Evolutionary conservation across 2,113 vertebrate species (phyloP).

Genomic region (Phylloscopus trochilus): DNA sequence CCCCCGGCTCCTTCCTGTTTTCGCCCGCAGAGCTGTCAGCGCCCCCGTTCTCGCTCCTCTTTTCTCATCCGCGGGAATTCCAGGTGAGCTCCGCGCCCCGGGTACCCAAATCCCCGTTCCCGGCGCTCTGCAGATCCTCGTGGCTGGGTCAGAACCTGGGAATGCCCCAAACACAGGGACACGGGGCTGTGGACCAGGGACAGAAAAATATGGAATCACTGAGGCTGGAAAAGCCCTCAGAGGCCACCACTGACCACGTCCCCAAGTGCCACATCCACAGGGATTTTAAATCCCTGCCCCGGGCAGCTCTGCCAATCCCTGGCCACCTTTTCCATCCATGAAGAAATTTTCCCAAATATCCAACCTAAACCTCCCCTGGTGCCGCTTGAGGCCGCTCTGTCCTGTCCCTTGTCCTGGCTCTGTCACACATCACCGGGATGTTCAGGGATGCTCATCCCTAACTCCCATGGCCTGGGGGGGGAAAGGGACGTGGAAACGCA

Average conservation of each 20-base stretch:
- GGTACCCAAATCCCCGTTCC: background rate
- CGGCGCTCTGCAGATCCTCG: fast-evolving
- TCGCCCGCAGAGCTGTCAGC: background rate
- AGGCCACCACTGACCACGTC: background rate
- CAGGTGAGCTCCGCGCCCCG: background rate
- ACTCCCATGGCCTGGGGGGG: fast-evolving
- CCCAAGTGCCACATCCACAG: background rate
- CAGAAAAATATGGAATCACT: background rate
- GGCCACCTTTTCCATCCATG: background rate
- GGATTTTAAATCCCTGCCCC: background rate
- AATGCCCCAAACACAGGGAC: background rate
- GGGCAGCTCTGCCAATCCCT: background rate
- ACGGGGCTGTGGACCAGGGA: fast-evolving
- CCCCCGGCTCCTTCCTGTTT: slow-evolving; percentile 24
- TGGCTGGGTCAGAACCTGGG: fast-evolving
- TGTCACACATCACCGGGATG: background rate
- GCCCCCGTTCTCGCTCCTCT: background rate
- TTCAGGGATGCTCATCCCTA: background rate
- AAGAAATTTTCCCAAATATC: background rate
- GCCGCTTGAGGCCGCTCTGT: background rate
- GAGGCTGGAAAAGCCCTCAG: background rate
- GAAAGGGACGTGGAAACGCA: background rate
- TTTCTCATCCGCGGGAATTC: background rate
- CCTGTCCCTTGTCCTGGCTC: background rate
- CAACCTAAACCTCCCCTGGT: background rate